These are phyloP conservation scores for Gymnobelideus leadbeateri DNA, from an alignment of 2,113 vertebrate species.

Conservation along the genomic window DNA sequence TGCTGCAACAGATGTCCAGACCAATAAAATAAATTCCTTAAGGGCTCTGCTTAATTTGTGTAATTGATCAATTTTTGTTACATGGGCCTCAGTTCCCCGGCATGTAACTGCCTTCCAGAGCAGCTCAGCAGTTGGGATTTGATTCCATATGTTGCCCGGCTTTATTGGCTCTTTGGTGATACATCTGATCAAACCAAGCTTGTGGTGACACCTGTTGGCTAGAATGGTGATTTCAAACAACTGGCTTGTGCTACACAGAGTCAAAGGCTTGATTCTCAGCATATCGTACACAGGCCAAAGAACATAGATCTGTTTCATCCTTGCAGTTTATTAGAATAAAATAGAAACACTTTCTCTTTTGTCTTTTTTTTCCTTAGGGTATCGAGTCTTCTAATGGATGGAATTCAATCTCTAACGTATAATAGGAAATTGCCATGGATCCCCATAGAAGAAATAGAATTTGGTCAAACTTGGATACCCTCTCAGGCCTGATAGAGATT, in stretches of 20 bases:
- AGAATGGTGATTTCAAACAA: conserved; percentile 67
- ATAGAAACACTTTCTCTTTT: conserved; percentile 19
- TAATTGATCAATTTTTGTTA: conserved; percentile 99
- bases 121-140: conserved; percentile 94
- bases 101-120: conserved; percentile 95
- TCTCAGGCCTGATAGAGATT: conserved; percentile 74
- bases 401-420: not conserved
- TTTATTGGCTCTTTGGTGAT: conserved; percentile 90
- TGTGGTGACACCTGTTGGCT: conserved; percentile 94
- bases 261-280: not conserved
- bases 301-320: not conserved
- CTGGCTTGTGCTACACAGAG: not conserved
- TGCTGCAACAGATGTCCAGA: conserved; percentile 99
- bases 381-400: not conserved
- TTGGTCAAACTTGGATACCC: not conserved
- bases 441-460: not conserved
- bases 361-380: not conserved
- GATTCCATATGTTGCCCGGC: conserved; percentile 93
- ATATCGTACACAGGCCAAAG: not conserved
- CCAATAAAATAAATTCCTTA: conserved; percentile 99
- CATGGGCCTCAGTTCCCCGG: conserved; percentile 93
- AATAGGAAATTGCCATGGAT: not conserved
- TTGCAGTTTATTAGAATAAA: not conserved
- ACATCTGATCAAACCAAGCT: conserved; percentile 89
- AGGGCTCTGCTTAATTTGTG: conserved; percentile 97